Conservation (phyloP, 2,888 invertebrate species). For the Koerneria pararmatus region DNA sequence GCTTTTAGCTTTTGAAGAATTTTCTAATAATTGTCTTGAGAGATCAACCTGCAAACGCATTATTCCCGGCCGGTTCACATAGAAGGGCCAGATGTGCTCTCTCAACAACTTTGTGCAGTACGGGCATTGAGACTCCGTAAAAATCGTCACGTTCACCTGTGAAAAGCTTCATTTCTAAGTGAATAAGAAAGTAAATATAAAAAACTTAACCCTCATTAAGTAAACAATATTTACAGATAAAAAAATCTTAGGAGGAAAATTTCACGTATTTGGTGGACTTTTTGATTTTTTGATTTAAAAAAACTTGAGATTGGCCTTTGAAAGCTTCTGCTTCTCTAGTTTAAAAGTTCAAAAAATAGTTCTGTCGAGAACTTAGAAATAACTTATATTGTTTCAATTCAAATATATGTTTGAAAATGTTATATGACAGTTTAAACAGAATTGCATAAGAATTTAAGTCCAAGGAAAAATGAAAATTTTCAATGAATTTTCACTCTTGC, state of each 20-base stretch:
- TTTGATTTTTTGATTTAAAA: too few relatives aligned
- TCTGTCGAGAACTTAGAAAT: too few relatives aligned
- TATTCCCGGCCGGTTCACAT: slow-evolving; percentile 53
- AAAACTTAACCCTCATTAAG: background rate
- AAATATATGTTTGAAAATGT: too few relatives aligned
- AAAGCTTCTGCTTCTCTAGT: background rate
- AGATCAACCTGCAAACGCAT: slow-evolving; percentile 54
- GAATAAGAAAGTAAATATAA: background rate
- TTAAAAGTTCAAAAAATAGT: too few relatives aligned
- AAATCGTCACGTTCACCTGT: slow-evolving; percentile 54
- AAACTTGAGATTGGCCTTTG: too few relatives aligned
- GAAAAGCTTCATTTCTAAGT: background rate
- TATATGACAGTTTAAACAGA: too few relatives aligned
- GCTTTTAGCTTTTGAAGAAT: too few relatives aligned
- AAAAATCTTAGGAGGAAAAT: slow-evolving; percentile 3
- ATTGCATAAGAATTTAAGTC: too few relatives aligned
- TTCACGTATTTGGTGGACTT: background rate
- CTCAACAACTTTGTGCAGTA: slow-evolving; percentile 54
- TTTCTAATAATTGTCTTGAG: too few relatives aligned
- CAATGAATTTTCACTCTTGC: background rate
- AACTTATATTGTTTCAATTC: too few relatives aligned
- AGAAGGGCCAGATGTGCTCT: slow-evolving; percentile 59
- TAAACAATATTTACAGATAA: slow-evolving; percentile 19
- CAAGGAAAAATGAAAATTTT: background rate
- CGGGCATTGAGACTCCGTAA: slow-evolving; percentile 58